Evolutionary conservation across 2,113 vertebrate genomes (phyloP).

Genomic region (Paradisaea rubra): DNA sequence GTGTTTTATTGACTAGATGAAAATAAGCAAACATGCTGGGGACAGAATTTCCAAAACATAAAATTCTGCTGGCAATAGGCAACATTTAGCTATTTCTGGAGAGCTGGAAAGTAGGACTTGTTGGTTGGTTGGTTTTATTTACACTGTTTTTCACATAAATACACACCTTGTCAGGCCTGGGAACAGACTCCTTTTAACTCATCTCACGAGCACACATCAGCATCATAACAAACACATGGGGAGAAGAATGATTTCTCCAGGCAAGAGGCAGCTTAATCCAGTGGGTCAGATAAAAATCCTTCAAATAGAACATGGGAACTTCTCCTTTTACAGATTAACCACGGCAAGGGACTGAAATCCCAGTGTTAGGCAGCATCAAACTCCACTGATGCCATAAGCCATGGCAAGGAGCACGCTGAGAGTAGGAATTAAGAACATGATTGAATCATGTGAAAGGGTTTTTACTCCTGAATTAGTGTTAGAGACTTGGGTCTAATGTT

Average conservation of each 20-base stretch:
- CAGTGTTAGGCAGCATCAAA: background rate
- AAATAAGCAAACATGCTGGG: background rate
- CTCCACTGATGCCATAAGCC: background rate
- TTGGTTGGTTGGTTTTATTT: background rate
- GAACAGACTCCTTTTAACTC: background rate
- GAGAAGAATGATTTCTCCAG: background rate
- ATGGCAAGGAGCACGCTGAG: background rate
- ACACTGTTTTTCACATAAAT: background rate
- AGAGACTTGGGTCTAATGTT: background rate
- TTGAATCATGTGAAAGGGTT: background rate
- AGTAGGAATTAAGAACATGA: background rate
- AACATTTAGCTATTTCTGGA: background rate
- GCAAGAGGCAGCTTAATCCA: background rate
- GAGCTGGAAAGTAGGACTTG: background rate
- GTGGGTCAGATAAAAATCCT: background rate
- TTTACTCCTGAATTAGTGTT: background rate
- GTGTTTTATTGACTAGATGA: background rate
- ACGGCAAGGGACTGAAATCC: background rate
- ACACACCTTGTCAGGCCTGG: background rate
- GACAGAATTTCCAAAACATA: background rate
- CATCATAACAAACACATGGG: background rate
- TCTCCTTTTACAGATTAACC: background rate
- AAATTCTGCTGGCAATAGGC: background rate
- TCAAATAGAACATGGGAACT: background rate
- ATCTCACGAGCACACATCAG: background rate